Percentiles rank a stretch among this genome's conserved stretches.
Conservation (phyloP, 2,113 vertebrate species). For the Phodopus roborovskii region DNA sequence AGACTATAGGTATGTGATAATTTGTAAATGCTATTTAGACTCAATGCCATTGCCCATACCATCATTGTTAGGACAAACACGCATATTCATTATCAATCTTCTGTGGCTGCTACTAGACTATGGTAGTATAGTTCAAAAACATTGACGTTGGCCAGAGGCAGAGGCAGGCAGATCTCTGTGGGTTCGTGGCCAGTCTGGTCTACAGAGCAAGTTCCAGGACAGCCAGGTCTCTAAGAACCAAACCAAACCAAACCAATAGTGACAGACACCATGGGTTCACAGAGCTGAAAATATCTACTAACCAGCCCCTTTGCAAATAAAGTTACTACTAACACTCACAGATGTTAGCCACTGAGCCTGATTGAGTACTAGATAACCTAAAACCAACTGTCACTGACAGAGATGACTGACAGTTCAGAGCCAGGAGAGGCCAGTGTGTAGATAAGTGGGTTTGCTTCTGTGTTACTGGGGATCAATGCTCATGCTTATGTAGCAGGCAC, state of each 20-base stretch:
- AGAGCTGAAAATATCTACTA: neutral
- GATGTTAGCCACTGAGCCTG: neutral
- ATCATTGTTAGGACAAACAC: neutral
- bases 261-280: neutral
- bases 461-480: neutral
- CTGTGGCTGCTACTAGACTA: neutral
- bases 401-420: neutral
- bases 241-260: neutral
- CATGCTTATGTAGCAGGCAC: neutral
- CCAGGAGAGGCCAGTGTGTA: neutral
- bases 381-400: neutral
- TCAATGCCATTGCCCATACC: neutral
- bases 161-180: too few relatives aligned
- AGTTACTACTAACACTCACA: neutral
- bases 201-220: too few relatives aligned
- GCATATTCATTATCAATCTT: neutral
- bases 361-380: neutral
- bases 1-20: neutral
- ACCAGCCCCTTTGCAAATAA: neutral
- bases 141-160: too few relatives aligned
- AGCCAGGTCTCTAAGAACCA: too few relatives aligned
- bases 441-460: neutral
- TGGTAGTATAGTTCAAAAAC: too few relatives aligned
- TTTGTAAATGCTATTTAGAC: neutral
- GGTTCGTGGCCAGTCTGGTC: too few relatives aligned